Evolutionary conservation across 2,797 vertebrate genomes (phyloP).

Genomic region (Sciurus vulgaris): DNA sequence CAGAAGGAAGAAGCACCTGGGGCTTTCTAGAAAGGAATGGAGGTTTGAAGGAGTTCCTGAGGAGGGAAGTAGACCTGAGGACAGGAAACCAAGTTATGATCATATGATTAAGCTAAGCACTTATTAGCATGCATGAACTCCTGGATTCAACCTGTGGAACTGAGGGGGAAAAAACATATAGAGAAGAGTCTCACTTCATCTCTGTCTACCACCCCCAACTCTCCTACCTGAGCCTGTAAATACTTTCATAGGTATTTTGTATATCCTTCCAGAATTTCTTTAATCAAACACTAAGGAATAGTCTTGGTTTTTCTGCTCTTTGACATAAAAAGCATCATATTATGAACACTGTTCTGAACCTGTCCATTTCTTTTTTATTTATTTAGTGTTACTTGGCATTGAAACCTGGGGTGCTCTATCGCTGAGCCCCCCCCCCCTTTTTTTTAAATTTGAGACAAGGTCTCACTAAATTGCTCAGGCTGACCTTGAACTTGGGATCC

Average conservation of each 20-base stretch:
- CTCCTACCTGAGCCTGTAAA: not conserved
- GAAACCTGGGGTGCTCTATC: too few relatives aligned
- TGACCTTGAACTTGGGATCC: too few relatives aligned
- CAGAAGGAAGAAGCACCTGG: not conserved
- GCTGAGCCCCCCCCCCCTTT: too few relatives aligned
- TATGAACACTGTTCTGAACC: not conserved
- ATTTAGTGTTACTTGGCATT: too few relatives aligned
- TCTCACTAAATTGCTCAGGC: too few relatives aligned
- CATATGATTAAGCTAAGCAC: too few relatives aligned
- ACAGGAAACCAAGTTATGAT: not conserved
- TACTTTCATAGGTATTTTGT: not conserved
- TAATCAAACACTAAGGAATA: conserved; percentile 11
- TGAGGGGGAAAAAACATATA: not conserved
- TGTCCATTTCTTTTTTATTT: not conserved
- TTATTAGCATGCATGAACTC: too few relatives aligned
- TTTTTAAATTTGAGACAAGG: not conserved
- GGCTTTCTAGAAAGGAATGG: not conserved
- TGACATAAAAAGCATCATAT: not conserved
- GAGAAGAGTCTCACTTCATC: not conserved
- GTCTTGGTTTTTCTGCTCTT: conserved; percentile 32
- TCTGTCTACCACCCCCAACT: not conserved
- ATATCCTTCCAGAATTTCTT: conserved; percentile 4
- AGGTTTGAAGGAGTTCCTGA: not conserved
- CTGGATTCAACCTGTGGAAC: too few relatives aligned
- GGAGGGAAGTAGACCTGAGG: not conserved